These are phyloP conservation scores for Aspiorhynchus laticeps DNA, from an alignment of 2,113 vertebrate genomes.

Conservation along the genomic window DNA sequence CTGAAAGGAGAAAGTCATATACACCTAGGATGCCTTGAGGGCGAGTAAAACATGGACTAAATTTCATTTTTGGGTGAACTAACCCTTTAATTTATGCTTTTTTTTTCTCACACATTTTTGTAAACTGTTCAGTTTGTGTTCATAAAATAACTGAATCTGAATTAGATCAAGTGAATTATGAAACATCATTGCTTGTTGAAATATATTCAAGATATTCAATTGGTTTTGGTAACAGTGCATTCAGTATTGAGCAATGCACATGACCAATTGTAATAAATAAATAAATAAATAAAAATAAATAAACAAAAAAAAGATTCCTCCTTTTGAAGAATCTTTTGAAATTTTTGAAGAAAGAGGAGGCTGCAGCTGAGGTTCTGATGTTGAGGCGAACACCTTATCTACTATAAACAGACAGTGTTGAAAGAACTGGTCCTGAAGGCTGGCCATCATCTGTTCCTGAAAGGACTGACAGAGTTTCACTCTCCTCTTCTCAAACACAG, in stretches of 20 bases:
- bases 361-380: slow-evolving; percentile 16
- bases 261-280: not conserved
- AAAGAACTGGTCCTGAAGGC: slow-evolving; percentile 21
- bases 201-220: too few relatives aligned
- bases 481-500: not conserved
- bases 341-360: slow-evolving; percentile 13
- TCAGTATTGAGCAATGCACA: not conserved
- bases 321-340: slow-evolving; percentile 18
- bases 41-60: too few relatives aligned
- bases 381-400: slow-evolving; percentile 35
- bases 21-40: too few relatives aligned
- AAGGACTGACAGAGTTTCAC: not conserved
- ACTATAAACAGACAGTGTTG: slow-evolving; percentile 20
- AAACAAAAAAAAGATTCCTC: not conserved
- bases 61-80: too few relatives aligned
- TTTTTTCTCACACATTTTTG: too few relatives aligned
- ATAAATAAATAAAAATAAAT: not conserved
- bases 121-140: not conserved
- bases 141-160: not conserved
- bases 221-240: not conserved
- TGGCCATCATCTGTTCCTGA: slow-evolving; percentile 5
- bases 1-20: too few relatives aligned
- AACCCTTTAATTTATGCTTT: too few relatives aligned
- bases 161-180: not conserved
- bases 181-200: too few relatives aligned